Evolutionary conservation across 2,888 invertebrate species (phyloP).

Genomic region (Heliconius sara): DNA sequence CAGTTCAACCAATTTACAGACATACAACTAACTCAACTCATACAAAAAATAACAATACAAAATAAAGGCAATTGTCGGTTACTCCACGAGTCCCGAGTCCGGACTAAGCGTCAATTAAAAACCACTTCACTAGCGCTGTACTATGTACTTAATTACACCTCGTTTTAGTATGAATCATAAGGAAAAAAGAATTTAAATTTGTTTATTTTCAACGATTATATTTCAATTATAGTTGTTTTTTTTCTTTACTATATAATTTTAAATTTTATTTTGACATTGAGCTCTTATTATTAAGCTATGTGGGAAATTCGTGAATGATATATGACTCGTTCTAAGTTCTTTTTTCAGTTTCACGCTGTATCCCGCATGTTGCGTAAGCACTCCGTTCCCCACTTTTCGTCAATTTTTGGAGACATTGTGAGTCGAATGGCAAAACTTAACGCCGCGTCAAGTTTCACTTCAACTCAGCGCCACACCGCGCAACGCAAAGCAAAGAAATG

Average conservation of each 20-base stretch:
- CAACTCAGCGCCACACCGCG: neutral
- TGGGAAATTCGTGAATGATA: no score
- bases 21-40: no score
- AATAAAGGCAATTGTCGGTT: constrained; percentile 12
- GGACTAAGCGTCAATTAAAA: constrained; percentile 35
- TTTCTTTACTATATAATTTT: neutral
- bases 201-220: neutral
- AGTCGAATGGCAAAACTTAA: neutral
- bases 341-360: no score
- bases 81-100: neutral
- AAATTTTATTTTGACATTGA: neutral
- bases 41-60: constrained; percentile 14
- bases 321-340: no score
- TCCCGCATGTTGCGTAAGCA: no score
- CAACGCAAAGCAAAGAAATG: neutral
- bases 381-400: no score
- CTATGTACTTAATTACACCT: constrained; percentile 25
- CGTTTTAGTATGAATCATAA: constrained; percentile 21
- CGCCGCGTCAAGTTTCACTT: neutral
- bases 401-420: neutral
- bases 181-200: neutral
- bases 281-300: neutral
- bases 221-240: neutral
- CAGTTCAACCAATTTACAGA: neutral
- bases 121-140: constrained; percentile 21